Conservation (phyloP, 2,113 vertebrate species). For the Donacobius atricapilla region DNA sequence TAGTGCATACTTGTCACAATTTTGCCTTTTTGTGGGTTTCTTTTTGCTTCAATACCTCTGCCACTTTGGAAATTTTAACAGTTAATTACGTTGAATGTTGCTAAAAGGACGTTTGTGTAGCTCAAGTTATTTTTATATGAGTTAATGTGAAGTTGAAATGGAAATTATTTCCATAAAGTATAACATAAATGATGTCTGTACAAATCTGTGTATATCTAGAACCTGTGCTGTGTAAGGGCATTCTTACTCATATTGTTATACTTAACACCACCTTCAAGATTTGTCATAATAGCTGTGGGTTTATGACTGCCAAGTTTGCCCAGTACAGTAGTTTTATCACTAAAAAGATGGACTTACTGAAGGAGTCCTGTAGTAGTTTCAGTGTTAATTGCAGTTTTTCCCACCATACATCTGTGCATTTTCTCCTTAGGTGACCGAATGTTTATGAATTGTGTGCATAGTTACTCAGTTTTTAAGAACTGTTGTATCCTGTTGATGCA, state of each 20-base stretch:
- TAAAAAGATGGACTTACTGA: constrained; percentile 77
- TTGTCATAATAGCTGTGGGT: constrained; percentile 81
- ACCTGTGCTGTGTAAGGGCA: constrained; percentile 80
- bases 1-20: constrained; percentile 81
- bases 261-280: constrained; percentile 71
- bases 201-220: constrained; percentile 83
- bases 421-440: constrained; percentile 87
- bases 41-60: constrained; percentile 85
- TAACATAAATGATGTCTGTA: constrained; percentile 81
- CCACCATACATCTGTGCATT: constrained; percentile 84
- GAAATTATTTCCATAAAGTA: constrained; percentile 77
- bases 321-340: constrained; percentile 85
- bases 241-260: constrained; percentile 77
- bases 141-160: constrained; percentile 86
- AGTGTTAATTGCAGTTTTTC: constrained; percentile 85
- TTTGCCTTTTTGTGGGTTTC: constrained; percentile 78
- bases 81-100: constrained; percentile 86
- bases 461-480: constrained; percentile 89
- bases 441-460: constrained; percentile 90
- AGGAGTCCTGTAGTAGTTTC: constrained; percentile 86
- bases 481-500: constrained; percentile 91
- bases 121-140: constrained; percentile 90
- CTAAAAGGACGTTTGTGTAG: constrained; percentile 85
- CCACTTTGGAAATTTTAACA: constrained; percentile 83
- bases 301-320: constrained; percentile 84